Base-by-base conservation (phyloP, 2,797 vertebrate species). In the Aeoliscus strigatus region DNA sequence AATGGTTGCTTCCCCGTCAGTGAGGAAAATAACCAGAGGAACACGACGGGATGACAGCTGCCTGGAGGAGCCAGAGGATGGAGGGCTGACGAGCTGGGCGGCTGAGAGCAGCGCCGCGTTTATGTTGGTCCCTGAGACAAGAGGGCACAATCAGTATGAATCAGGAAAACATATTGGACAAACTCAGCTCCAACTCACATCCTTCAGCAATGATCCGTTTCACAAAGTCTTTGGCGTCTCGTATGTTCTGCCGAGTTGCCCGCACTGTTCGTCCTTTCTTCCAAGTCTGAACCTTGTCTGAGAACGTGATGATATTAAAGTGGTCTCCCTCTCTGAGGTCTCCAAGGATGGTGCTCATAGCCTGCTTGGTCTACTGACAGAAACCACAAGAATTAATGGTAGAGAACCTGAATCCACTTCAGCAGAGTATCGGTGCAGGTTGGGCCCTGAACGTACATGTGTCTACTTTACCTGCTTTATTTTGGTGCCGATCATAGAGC, bases 291-390 rank as follows among this genome's bases (percentile, higher is more conserved):
- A 92, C 85, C 3, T 72, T 81, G 35, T 93, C 89, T 4, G 92
- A 92, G 83, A 94, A 94, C 37, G 89, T 91, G 58, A 92, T 87
- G 58, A 94, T 89, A 60, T 93, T 94, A 75, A 94, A 93, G 75
- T 86, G 80, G 77, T 94, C 89, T 0, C 86, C 88, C 39, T 89
- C 83, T 34, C 76, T 80, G 1, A 91, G 87, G 49, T 93, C 91
- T n/a, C 74, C 75, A 2, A 94, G 83, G 46, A 93, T 93, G 25
- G 87, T 89, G 33, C 59, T 65, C 89, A 92, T 92, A 12, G 91
- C 90, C 53, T 89, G 89, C 61, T 92, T 91, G 27, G 90, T 93
- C 92, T 94, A 83, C 57, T 63, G 63, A 58, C 64, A 73, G 17
- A 56, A 29, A 72, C 6, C 0, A 35, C 9, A 4, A 2, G 5